Conservation (phyloP, 2,113 vertebrate genomes). For the Lasiurus borealis region DNA sequence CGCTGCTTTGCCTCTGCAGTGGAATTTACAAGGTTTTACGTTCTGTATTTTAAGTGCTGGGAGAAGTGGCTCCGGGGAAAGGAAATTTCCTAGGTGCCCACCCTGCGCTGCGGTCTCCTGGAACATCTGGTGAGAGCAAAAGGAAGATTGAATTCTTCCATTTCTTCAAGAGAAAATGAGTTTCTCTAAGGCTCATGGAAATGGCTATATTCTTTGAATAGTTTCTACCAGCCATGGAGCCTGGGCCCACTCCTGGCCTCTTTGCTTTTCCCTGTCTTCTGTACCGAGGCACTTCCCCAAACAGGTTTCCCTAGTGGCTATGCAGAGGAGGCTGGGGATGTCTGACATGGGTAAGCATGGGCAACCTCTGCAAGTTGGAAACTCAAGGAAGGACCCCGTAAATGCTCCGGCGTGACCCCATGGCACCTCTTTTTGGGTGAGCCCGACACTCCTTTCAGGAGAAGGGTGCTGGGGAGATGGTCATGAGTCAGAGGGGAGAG, state of each 20-base stretch:
- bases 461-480: neutral
- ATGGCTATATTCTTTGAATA: neutral
- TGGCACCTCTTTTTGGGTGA: neutral
- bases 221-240: neutral
- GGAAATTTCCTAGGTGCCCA: slow-evolving; percentile 52
- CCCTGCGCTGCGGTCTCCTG: neutral
- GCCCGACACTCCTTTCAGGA: neutral
- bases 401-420: neutral
- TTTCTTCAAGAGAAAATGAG: neutral
- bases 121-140: slow-evolving; percentile 45
- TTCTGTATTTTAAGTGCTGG: slow-evolving; percentile 34
- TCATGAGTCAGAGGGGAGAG: slow-evolving; percentile 37
- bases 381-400: neutral
- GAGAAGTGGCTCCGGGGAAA: neutral
- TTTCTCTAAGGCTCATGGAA: slow-evolving; percentile 39
- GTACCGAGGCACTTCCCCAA: neutral
- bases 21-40: slow-evolving; percentile 66
- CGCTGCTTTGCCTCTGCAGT: slow-evolving; percentile 57
- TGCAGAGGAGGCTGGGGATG: neutral
- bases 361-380: neutral
- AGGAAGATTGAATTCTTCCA: neutral
- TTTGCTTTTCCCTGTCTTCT: neutral
- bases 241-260: neutral
- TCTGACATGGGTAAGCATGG: fast-evolving
- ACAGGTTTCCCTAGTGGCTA: neutral